A percentile compares a stretch with the other conserved stretches of the same genome.
Evolutionary conservation across 2,113 vertebrate species (phyloP).

Genomic region (Trochalopteron elliotii): DNA sequence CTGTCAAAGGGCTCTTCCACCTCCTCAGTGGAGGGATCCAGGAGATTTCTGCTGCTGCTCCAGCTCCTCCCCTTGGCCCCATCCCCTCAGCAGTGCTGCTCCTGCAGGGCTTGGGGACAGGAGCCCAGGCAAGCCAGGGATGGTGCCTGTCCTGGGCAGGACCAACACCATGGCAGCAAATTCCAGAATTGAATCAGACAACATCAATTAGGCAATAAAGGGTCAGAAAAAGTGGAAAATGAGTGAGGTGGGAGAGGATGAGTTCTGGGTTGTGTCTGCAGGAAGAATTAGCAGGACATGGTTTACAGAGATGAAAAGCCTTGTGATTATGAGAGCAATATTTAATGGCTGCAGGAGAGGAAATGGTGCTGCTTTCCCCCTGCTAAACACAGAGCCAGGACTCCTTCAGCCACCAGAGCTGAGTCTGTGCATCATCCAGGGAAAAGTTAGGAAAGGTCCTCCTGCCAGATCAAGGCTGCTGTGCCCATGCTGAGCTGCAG

Average conservation of each 20-base stretch:
- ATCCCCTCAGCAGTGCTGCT: fast-evolving
- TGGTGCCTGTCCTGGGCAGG: fast-evolving
- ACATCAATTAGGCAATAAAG: not conserved
- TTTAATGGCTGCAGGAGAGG: not conserved
- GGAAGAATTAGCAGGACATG: not conserved
- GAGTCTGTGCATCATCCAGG: not conserved
- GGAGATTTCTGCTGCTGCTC: not conserved
- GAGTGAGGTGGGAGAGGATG: not conserved
- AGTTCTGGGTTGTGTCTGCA: not conserved
- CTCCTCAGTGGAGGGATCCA: not conserved
- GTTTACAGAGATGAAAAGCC: not conserved
- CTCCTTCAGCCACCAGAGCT: not conserved
- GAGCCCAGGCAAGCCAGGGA: not conserved
- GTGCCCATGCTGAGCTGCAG: not conserved
- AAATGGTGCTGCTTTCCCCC: not conserved
- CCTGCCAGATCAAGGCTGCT: not conserved
- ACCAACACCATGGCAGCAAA: fast-evolving
- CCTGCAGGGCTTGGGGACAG: not conserved
- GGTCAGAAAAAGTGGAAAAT: not conserved
- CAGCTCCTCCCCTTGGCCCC: not conserved
- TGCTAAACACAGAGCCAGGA: not conserved
- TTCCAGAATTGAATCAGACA: not conserved
- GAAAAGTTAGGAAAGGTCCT: not conserved
- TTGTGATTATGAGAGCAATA: not conserved
- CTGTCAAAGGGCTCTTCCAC: not conserved